Percentiles rank a stretch among this genome's conserved stretches.
Conservation (phyloP, 2,797 vertebrate genomes). For the Peromyscus aztecus region DNA sequence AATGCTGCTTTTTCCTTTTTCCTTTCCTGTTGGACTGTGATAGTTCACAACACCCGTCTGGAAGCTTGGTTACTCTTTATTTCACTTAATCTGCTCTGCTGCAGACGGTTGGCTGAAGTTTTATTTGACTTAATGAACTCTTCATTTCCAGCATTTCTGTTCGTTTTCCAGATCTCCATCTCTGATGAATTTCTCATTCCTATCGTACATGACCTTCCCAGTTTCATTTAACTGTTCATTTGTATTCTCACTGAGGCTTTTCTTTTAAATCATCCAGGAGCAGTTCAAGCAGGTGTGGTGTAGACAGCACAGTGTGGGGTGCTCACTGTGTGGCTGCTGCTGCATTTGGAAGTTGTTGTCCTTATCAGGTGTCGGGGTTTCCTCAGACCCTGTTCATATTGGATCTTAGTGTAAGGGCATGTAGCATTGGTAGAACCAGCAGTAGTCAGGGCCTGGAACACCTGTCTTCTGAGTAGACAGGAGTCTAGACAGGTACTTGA, state of each 20-base stretch:
- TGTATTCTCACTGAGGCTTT: background rate
- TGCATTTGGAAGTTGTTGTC: background rate
- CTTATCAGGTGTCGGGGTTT: background rate
- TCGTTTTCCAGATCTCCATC: background rate
- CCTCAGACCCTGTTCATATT: background rate
- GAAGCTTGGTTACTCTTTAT: background rate
- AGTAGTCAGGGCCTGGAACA: background rate
- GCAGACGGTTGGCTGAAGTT: background rate
- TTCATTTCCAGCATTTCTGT: background rate
- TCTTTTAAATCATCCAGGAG: background rate
- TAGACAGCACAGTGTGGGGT: background rate
- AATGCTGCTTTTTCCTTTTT: background rate
- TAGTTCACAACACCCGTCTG: background rate
- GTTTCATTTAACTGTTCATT: background rate
- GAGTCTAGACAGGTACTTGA: background rate
- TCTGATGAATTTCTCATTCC: background rate
- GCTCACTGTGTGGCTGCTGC: background rate
- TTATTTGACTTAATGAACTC: background rate
- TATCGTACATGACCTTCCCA: background rate
- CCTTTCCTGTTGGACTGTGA: background rate
- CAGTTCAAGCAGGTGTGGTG: background rate
- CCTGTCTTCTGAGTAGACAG: background rate
- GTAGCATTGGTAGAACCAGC: background rate
- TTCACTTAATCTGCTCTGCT: background rate
- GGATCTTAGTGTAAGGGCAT: background rate